A percentile compares a stretch with the other conserved stretches of the same genome.
Evolutionary conservation across 2,797 vertebrate species (phyloP).

Genomic region (Takifugu rubripes): DNA sequence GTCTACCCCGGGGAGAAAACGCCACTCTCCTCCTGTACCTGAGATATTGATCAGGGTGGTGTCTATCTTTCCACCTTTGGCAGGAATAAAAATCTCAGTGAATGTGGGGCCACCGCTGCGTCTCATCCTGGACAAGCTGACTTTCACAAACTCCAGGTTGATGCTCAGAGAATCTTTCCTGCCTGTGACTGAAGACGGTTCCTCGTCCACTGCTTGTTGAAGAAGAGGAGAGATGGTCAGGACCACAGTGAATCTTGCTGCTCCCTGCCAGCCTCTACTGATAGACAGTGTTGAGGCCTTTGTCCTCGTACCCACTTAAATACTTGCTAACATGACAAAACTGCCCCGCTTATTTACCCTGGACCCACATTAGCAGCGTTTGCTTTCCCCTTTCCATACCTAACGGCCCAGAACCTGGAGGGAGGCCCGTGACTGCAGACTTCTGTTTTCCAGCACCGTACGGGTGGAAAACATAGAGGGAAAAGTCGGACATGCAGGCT

Average conservation of each 20-base stretch:
- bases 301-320: background rate
- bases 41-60: constrained; percentile 99
- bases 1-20: background rate
- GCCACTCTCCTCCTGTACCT: constrained; percentile 69
- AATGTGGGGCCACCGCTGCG: constrained; percentile 90
- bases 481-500: constrained; percentile 99
- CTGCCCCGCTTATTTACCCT: constrained; percentile 4
- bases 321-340: background rate
- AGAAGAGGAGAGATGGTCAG: background rate
- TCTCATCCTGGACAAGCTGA: constrained; percentile 94
- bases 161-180: constrained; percentile 97
- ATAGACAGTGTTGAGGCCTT: background rate
- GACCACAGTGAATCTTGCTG: background rate
- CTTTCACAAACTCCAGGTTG: constrained; percentile 98
- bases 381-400: constrained; percentile 35
- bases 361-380: background rate
- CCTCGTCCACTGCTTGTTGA: constrained; percentile 90
- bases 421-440: constrained; percentile 87
- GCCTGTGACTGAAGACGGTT: constrained; percentile 92
- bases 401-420: constrained; percentile 74
- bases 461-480: constrained; percentile 95
- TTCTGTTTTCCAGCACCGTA: constrained; percentile 98
- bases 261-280: too few species aligned
- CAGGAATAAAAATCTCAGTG: constrained; percentile 84
- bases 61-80: constrained; percentile 92